Percentiles rank a stretch among this genome's conserved stretches.
Evolutionary conservation across 2,113 vertebrate species (phyloP).

Genomic region (Mystacornis crossleyi): DNA sequence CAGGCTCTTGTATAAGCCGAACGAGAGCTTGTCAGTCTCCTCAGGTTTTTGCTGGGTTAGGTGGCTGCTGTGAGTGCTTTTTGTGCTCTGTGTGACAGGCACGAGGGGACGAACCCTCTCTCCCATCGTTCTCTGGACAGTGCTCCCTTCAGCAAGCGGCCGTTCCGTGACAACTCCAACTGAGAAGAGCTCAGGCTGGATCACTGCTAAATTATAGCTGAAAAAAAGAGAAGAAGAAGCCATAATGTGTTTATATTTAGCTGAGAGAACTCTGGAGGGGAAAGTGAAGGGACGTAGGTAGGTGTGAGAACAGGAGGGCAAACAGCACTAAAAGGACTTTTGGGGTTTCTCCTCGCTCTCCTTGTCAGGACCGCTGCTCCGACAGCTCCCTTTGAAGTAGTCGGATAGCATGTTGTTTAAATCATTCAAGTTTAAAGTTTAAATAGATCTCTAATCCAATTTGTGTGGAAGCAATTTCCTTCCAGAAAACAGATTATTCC

Average conservation of each 20-base stretch:
- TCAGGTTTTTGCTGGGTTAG: not conserved
- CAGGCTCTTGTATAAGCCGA: not conserved
- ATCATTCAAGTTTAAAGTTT: conserved; percentile 65
- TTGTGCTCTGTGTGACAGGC: not conserved
- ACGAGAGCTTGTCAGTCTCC: not conserved
- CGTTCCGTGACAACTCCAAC: not conserved
- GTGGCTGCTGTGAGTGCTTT: not conserved
- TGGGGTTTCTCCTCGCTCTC: not conserved
- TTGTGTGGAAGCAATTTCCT: conserved; percentile 65
- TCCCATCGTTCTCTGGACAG: fast-evolving
- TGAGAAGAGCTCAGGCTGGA: not conserved
- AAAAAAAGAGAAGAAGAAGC: not conserved
- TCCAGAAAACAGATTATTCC: conserved; percentile 65
- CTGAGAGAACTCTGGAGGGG: not conserved
- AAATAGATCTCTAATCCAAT: conserved; percentile 65
- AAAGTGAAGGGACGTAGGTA: not conserved
- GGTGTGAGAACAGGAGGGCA: not conserved
- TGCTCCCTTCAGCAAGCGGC: not conserved
- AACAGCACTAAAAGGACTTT: not conserved
- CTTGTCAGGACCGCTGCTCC: not conserved
- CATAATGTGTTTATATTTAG: not conserved
- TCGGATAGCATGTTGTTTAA: conserved; percentile 21
- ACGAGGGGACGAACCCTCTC: not conserved
- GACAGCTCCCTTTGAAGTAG: not conserved
- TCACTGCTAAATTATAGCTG: not conserved